Base-by-base conservation (phyloP, 2,113 vertebrate genomes). In the Hystrix brachyura region DNA sequence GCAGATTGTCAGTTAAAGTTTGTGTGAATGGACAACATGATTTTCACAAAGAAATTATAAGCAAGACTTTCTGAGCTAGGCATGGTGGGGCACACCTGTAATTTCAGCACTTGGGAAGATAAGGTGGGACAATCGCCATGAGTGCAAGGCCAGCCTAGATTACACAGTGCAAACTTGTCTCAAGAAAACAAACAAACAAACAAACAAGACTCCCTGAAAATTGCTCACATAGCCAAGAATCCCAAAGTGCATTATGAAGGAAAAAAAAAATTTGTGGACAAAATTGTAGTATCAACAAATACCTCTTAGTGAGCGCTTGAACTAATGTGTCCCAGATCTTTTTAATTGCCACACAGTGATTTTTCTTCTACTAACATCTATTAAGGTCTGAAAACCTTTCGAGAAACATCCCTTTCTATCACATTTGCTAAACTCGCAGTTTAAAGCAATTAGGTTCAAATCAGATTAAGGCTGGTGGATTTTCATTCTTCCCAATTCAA, bases 251-350 rank as follows among this genome's bases (percentile, higher is more conserved):
- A 74, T 46, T 11, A 27, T 7, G 11, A 53, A 53, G 48, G 15
- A 79, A 51, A 78, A 15, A 5, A 51, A 9, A 51, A 27, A 53
- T 29, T 27, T 76, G 21, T 27, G 13, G 11, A 14, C 11, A 27
- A 13, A 15, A 23, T 7, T 14, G 2, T 38, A 43, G 2, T 29
- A 46, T 17, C 21, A 83, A 57, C 9, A 23, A 3, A 2, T 57
- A 0, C 11, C 5, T 9, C 43, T 38, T 1, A 5, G 34, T 23
- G 48, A 43, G 21, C 9, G 29, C 12, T 7, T 19, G 0, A 14
- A 3, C 2, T 3, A 0, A 8, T 19, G 23, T 25, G 59, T 51
- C 57, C 7, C 48, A 59, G 38, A 15, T 21, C 4, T 23, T 18
- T 25, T 57, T 43, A 17, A 7, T 51, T 7, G 9, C 48, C 43